These are phyloP conservation scores for Leptarthrus brevirostris DNA, from an alignment of 2,888 invertebrate genomes.

Conservation along the genomic window DNA sequence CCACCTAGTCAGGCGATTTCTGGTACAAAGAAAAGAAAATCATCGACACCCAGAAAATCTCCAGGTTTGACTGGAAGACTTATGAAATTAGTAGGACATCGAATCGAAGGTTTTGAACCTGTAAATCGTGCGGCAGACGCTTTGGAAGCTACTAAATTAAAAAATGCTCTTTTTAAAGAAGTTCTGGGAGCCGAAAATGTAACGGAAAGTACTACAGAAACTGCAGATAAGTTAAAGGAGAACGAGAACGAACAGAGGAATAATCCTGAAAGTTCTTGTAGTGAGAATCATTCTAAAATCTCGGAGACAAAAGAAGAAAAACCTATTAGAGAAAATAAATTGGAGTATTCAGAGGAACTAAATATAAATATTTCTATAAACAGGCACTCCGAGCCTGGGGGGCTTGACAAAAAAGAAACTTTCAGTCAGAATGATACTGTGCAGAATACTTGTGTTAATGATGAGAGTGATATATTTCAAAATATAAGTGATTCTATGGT, in stretches of 20 bases:
- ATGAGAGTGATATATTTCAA: too few relatives aligned
- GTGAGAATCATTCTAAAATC: too few relatives aligned
- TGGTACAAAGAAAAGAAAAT: constrained; percentile 19
- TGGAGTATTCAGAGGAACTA: too few relatives aligned
- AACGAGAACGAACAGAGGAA: background rate
- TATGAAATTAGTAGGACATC: constrained; percentile 49
- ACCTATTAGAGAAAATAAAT: too few relatives aligned
- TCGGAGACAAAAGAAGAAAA: too few relatives aligned
- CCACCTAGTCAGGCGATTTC: background rate
- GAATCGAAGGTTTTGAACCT: constrained; percentile 52
- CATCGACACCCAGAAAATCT: constrained; percentile 60
- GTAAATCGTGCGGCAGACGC: background rate
- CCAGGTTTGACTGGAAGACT: constrained; percentile 1
- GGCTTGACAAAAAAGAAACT: too few relatives aligned
- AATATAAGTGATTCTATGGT: too few relatives aligned
- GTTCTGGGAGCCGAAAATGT: background rate
- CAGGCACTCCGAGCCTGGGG: too few relatives aligned
- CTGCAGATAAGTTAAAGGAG: background rate
- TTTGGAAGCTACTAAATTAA: constrained; percentile 49
- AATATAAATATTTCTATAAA: too few relatives aligned
- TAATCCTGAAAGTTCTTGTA: too few relatives aligned
- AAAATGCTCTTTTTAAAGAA: constrained; percentile 50
- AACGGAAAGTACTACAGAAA: background rate
- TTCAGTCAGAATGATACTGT: too few relatives aligned
- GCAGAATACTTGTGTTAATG: too few relatives aligned